phyloP scores from a whole-genome alignment of 2,888 invertebrate species.

The Mycalesis mineus region DNA sequence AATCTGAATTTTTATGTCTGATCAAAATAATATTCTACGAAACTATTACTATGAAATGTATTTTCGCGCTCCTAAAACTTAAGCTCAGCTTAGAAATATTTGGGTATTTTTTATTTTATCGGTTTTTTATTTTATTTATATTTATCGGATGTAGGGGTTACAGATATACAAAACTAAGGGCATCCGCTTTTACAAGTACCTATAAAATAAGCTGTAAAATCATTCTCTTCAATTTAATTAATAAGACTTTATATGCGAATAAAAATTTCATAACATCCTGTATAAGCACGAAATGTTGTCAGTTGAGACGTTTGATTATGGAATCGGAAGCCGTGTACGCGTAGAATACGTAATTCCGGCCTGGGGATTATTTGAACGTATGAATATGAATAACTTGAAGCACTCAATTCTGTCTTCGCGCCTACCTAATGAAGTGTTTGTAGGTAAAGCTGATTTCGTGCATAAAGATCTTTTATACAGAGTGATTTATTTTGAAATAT shows the following conservation, averaged over 20 bases:
- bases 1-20: too few species aligned
- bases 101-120: too few species aligned
- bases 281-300: slow-evolving; percentile 30
- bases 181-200: too few species aligned
- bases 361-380: slow-evolving; percentile 26
- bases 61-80: too few species aligned
- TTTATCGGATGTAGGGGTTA: too few species aligned
- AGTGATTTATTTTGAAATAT: neutral
- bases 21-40: too few species aligned
- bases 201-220: too few species aligned
- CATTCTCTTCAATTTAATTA: too few species aligned
- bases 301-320: slow-evolving; percentile 39
- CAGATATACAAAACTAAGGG: too few species aligned
- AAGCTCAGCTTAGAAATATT: too few species aligned
- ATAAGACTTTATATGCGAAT: neutral
- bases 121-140: too few species aligned
- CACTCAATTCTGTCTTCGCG: slow-evolving; percentile 16
- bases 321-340: slow-evolving; percentile 32
- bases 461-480: neutral
- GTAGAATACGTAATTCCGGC: slow-evolving; percentile 30
- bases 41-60: too few species aligned
- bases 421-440: slow-evolving; percentile 22
- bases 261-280: slow-evolving; percentile 16
- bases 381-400: slow-evolving; percentile 26
- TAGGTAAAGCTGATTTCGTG: slow-evolving; percentile 11